These are phyloP conservation scores for Merops nubicus DNA, from an alignment of 2,113 vertebrate genomes.

Conservation along the genomic window DNA sequence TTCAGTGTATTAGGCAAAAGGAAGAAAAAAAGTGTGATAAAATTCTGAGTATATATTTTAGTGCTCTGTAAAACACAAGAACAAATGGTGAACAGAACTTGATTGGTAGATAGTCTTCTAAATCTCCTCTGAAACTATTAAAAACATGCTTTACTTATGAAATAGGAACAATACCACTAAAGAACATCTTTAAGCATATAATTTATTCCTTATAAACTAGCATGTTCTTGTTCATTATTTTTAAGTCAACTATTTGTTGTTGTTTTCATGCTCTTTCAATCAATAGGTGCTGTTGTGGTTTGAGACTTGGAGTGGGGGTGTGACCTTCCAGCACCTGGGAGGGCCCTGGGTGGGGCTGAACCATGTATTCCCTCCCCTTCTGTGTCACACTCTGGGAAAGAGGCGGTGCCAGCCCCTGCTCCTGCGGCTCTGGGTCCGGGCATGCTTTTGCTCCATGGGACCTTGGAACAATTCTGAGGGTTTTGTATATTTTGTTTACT, in stretches of 20 bases:
- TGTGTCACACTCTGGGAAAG: too few relatives aligned
- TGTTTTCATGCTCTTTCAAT: neutral
- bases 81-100: neutral
- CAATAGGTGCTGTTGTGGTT: too few relatives aligned
- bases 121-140: neutral
- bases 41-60: neutral
- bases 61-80: neutral
- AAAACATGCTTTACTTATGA: neutral
- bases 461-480: too few relatives aligned
- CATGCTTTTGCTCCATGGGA: too few relatives aligned
- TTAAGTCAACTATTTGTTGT: neutral
- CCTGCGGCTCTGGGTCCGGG: too few relatives aligned
- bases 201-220: neutral
- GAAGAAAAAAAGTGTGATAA: neutral
- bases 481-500: too few relatives aligned
- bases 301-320: too few relatives aligned
- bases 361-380: too few relatives aligned
- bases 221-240: neutral
- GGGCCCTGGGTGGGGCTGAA: too few relatives aligned
- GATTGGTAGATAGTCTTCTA: neutral
- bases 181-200: neutral
- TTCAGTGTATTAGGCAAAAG: neutral
- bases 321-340: too few relatives aligned
- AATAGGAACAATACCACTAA: neutral
- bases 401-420: too few relatives aligned